phyloP scores from a whole-genome alignment of 2,888 invertebrate genomes.

The Campoletis raptor region DNA sequence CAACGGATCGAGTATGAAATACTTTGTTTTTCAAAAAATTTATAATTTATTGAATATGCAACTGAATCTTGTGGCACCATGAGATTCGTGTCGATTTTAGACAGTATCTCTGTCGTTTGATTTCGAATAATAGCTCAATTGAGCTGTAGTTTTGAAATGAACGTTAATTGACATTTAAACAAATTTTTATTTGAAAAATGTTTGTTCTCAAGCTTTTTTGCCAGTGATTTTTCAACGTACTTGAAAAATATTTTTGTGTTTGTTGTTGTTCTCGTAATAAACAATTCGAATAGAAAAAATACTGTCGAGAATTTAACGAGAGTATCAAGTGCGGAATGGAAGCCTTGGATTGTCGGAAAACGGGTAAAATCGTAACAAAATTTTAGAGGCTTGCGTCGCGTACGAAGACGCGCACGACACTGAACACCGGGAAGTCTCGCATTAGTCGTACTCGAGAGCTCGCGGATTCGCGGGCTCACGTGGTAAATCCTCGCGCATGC shows the following conservation, averaged over 20 bases:
- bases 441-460: constrained; percentile 73
- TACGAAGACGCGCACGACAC: constrained; percentile 82
- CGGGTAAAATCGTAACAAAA: constrained; percentile 37
- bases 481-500: constrained; percentile 83
- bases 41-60: neutral
- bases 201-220: constrained; percentile 9
- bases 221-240: neutral
- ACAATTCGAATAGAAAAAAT: neutral
- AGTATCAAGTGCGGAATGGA: constrained; percentile 4
- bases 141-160: neutral
- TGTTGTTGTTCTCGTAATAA: constrained; percentile 3
- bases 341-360: constrained; percentile 40
- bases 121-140: neutral
- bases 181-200: neutral
- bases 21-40: neutral
- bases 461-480: constrained; percentile 83
- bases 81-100: neutral
- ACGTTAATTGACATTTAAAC: constrained; percentile 21
- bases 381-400: constrained; percentile 74
- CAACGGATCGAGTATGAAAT: neutral
- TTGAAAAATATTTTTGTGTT: neutral
- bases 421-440: constrained; percentile 80
- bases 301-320: neutral
- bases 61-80: neutral
- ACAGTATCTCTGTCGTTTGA: neutral